Evolutionary conservation across 2,888 invertebrate species (phyloP).

Genomic region (Drosophila acutilabella): DNA sequence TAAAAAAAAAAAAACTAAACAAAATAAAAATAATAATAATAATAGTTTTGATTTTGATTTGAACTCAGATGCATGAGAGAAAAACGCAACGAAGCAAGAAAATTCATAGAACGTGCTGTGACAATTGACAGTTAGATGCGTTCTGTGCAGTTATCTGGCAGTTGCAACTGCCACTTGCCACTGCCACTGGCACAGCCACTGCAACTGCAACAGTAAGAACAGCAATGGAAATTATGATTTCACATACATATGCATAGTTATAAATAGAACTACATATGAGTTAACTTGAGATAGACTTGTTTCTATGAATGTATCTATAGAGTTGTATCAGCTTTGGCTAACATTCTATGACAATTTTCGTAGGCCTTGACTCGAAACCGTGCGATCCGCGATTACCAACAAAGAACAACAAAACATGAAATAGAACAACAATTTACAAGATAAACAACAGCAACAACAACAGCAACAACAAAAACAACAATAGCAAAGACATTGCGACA

Average conservation of each 20-base stretch:
- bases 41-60: conserved; percentile 55
- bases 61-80: conserved; percentile 14
- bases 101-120: conserved; percentile 57
- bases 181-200: neutral
- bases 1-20: conserved; percentile 4
- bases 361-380: conserved; percentile 73
- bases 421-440: conserved; percentile 3
- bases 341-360: conserved; percentile 62
- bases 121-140: conserved; percentile 76
- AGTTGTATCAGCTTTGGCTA: conserved; percentile 20
- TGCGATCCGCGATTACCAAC: conserved; percentile 65
- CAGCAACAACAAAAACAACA: conserved; percentile 19
- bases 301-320: conserved; percentile 20
- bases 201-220: conserved; percentile 2
- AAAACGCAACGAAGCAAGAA: conserved; percentile 47
- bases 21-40: neutral
- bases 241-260: conserved; percentile 7
- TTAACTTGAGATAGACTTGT: conserved; percentile 9
- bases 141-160: conserved; percentile 54
- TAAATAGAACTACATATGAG: neutral
- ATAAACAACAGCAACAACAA: neutral
- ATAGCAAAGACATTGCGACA: conserved; percentile 47
- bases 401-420: conserved; percentile 24
- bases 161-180: conserved; percentile 19
- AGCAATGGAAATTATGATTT: conserved; percentile 43